Base-by-base conservation (phyloP, 2,113 vertebrate genomes). In the Paradisaea rubra region DNA sequence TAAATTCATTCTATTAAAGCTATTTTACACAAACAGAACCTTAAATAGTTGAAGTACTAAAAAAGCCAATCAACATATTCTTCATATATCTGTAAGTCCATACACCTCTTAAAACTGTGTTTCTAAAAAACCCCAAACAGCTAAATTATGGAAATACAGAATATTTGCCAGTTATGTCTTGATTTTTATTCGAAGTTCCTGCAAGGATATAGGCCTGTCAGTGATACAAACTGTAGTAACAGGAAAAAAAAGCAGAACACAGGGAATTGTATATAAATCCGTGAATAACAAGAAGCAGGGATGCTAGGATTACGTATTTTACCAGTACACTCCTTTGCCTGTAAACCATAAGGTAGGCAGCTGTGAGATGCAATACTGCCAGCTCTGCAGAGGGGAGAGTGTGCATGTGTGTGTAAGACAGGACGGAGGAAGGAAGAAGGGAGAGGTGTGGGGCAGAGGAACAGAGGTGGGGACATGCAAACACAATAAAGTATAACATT, bases 401-500 rank as follows among this genome's bases (percentile, higher is more conserved):
- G 7, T 30, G 22, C 41, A 28, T 49, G 4, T n/a, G 10, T 15
- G 39, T 37, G 44, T 69, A 25, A 86, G 63, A 41, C 19, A 54
- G 47, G 64, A 80, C 44, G 28, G 60, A 69, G 47, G 30, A 57
- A 56, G 66, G 53, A 72, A 41, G 53, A 53, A 53, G 69, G 28
- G 50, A 82, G 68, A 85, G 23, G 49, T 53, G 31, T 3, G 4
- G 31, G 47, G 45, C 28, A 59, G 33, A 72, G 33, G 37, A 54
- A 33, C 54, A 70, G 66, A 94, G 73, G 68, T 60, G 70, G 88
- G 42, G 60, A 88, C 93, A 98, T 97, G 98, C 98, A 98, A 97
- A 98, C 98, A 98, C 98, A 98, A 98, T 98, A 98, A 98, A 98
- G 97, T 98, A 98, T 98, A 98, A 98, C 98, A 98, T 99, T 99